A percentile compares a stretch with the other conserved stretches of the same genome.
Conservation (phyloP, 1,140 invertebrate species). For the Idris sp. region DNA sequence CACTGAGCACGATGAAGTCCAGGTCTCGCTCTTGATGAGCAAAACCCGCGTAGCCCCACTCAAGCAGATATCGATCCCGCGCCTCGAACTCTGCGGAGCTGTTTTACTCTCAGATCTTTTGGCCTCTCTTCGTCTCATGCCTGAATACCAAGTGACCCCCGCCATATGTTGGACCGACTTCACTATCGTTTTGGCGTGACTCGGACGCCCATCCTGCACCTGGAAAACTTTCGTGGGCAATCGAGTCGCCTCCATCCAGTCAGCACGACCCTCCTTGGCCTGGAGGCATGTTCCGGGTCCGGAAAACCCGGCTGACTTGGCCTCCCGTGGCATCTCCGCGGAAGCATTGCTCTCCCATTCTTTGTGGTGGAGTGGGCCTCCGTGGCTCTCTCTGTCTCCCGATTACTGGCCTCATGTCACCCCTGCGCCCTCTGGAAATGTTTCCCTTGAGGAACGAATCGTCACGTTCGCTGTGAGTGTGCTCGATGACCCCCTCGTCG, state of each 20-base stretch:
- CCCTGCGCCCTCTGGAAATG: too few relatives aligned
- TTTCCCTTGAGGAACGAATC: too few relatives aligned
- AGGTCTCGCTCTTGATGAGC: not conserved
- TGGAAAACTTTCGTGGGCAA: too few relatives aligned
- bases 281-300: not conserved
- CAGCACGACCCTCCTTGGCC: too few relatives aligned
- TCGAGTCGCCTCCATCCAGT: too few relatives aligned
- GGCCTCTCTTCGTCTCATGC: not conserved
- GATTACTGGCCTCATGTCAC: not conserved
- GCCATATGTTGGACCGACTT: not conserved
- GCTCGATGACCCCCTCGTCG: too few relatives aligned
- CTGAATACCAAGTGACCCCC: not conserved
- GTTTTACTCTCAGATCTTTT: not conserved
- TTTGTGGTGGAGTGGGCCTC: not conserved
- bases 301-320: slow-evolving; percentile 1
- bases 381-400: not conserved
- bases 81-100: not conserved
- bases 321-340: not conserved
- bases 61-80: not conserved
- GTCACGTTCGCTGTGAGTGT: too few relatives aligned
- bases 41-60: not conserved
- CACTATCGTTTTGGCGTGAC: not conserved
- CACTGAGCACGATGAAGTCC: not conserved
- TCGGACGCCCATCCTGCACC: too few relatives aligned
- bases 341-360: not conserved